Evolutionary conservation across 2,113 vertebrate species (phyloP).

Genomic region (Campylomormyrus numenius): DNA sequence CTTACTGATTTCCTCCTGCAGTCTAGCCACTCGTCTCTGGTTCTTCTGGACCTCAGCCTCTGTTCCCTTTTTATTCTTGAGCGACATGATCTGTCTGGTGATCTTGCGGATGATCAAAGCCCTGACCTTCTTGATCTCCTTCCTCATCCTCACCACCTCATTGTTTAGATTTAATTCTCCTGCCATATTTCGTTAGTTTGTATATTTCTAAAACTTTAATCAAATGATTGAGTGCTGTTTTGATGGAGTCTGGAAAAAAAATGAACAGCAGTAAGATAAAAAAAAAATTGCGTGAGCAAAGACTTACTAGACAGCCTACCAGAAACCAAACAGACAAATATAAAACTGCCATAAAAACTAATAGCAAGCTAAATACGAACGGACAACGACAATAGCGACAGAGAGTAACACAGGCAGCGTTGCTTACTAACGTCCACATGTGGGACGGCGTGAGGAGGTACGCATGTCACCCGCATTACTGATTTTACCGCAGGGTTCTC

Average conservation of each 20-base stretch:
- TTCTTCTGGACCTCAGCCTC: constrained; percentile 71
- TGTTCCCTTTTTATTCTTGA: constrained; percentile 82
- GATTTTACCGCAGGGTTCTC: background rate
- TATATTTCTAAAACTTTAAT: background rate
- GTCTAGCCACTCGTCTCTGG: constrained; percentile 69
- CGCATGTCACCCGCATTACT: background rate
- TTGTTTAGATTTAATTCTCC: constrained; percentile 58
- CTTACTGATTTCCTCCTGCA: constrained; percentile 82
- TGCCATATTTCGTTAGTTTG: constrained; percentile 14
- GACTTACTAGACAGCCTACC: background rate
- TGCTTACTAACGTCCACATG: background rate
- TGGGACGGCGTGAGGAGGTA: background rate
- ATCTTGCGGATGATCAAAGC: constrained; percentile 79
- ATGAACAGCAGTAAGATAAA: background rate
- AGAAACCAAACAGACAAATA: background rate
- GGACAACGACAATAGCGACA: background rate
- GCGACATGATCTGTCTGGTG: constrained; percentile 67
- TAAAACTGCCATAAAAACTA: background rate
- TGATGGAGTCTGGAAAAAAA: background rate
- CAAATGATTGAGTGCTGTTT: background rate
- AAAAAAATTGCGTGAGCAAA: background rate
- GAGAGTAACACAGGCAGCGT: background rate
- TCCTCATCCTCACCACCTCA: constrained; percentile 92
- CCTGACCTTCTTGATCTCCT: constrained; percentile 83
- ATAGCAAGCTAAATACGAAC: background rate